Conservation (phyloP, 1,140 invertebrate species). For the Schlechtendalia chinensis region DNA sequence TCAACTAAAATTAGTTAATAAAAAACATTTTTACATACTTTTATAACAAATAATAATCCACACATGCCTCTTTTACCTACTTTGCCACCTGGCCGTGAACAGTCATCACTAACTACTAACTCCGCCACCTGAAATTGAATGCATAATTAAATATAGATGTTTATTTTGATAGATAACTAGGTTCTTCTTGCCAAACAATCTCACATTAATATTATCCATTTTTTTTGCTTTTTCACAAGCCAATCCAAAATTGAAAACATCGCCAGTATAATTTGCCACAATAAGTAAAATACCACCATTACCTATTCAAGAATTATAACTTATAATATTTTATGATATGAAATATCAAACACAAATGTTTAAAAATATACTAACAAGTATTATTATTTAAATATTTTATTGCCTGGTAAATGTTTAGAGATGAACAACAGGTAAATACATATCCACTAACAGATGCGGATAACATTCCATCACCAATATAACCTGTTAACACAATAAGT, state of each 20-base stretch:
- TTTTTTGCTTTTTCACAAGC: conserved; percentile 70
- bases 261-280: conserved; percentile 84
- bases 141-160: not conserved
- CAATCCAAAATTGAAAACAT: conserved; percentile 81
- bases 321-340: not conserved
- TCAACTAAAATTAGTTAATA: not conserved
- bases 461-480: conserved; percentile 75
- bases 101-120: conserved; percentile 71
- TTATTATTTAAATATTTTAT: conserved; percentile 45
- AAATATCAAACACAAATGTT: not conserved
- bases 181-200: not conserved
- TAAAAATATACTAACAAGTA: conserved; percentile 9
- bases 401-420: conserved; percentile 66
- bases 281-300: conserved; percentile 69
- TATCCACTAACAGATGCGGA: conserved; percentile 72
- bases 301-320: not conserved
- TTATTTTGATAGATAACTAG: not conserved
- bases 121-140: conserved; percentile 52
- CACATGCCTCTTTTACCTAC: conserved; percentile 74
- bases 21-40: conserved; percentile 58
- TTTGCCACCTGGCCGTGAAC: conserved; percentile 59
- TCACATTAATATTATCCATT: conserved; percentile 64
- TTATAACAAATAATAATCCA: conserved; percentile 71
- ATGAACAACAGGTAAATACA: conserved; percentile 77
- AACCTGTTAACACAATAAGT: conserved; percentile 61